These are phyloP conservation scores for Macrotrachela quadricornifera DNA, from an alignment of 1,140 invertebrate genomes.

Conservation along the genomic window DNA sequence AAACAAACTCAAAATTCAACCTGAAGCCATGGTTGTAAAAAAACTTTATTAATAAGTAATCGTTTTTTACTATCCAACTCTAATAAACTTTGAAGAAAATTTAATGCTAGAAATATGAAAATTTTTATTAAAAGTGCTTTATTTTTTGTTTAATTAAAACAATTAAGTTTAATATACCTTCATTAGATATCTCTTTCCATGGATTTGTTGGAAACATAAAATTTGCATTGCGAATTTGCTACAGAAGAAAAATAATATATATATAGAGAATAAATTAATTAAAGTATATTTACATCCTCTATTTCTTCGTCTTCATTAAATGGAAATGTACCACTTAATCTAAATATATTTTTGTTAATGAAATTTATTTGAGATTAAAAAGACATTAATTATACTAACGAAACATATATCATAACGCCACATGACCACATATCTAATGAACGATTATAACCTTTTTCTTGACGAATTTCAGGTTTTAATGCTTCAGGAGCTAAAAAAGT, in stretches of 20 bases:
- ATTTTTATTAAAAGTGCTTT: too few relatives aligned
- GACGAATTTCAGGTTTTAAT: constrained; percentile 36
- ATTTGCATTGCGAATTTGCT: constrained; percentile 4
- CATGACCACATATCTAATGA: constrained; percentile 99
- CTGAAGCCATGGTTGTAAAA: too few relatives aligned
- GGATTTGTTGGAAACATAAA: constrained; percentile 7
- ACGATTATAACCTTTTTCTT: constrained; percentile 89
- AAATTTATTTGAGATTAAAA: background rate
- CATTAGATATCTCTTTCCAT: background rate
- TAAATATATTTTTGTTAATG: background rate
- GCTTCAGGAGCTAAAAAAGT: constrained; percentile 70
- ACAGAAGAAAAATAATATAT: too few relatives aligned
- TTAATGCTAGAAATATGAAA: too few relatives aligned
- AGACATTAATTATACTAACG: constrained; percentile 19
- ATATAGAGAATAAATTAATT: too few relatives aligned
- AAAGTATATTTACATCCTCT: background rate
- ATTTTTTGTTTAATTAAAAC: too few relatives aligned
- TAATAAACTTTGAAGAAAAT: too few relatives aligned
- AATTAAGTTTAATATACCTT: background rate
- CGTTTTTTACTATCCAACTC: too few relatives aligned
- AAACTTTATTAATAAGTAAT: too few relatives aligned
- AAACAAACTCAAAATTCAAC: too few relatives aligned
- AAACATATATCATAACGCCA: constrained; percentile 85
- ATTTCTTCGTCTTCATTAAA: constrained; percentile 7
- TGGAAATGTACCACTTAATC: constrained; percentile 7